Conservation (phyloP, 2,797 vertebrate genomes). For the Lithobates sylvaticus region DNA sequence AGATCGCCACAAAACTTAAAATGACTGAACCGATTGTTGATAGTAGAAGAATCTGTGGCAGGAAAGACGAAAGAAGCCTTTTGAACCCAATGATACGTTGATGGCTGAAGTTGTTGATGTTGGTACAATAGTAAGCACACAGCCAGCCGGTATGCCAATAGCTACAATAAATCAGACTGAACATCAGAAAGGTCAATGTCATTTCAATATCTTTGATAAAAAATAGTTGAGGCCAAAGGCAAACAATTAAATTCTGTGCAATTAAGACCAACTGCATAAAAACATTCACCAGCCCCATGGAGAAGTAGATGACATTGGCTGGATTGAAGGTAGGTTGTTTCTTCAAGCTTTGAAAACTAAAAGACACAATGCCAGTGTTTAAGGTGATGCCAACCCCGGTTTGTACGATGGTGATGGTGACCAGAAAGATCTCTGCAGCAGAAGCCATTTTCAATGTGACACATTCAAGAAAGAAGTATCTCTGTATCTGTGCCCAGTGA, state of each 20-base stretch:
- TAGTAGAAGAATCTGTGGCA: not conserved
- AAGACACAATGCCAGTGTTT: too few species aligned
- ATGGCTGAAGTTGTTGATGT: not conserved
- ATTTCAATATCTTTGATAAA: not conserved
- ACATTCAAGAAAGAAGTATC: too few species aligned
- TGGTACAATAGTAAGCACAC: constrained; percentile 11
- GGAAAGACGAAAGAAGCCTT: not conserved
- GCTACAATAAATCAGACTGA: not conserved
- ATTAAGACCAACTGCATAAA: not conserved
- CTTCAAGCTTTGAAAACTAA: too few species aligned
- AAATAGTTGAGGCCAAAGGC: not conserved
- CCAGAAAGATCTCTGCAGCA: not conserved
- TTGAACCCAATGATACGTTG: not conserved
- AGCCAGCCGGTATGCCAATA: constrained; percentile 29
- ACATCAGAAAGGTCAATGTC: not conserved
- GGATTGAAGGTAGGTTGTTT: not conserved
- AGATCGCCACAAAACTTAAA: not conserved
- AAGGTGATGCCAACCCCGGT: too few species aligned
- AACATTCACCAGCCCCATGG: constrained; percentile 13
- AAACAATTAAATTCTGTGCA: not conserved
- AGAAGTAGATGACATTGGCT: not conserved
- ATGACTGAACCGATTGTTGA: not conserved
- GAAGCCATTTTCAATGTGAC: not conserved
- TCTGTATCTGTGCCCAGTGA: too few species aligned
- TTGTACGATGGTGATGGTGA: too few species aligned